Conservation (phyloP, 2,888 invertebrate species). For the Cremastobaeus sp. region DNA sequence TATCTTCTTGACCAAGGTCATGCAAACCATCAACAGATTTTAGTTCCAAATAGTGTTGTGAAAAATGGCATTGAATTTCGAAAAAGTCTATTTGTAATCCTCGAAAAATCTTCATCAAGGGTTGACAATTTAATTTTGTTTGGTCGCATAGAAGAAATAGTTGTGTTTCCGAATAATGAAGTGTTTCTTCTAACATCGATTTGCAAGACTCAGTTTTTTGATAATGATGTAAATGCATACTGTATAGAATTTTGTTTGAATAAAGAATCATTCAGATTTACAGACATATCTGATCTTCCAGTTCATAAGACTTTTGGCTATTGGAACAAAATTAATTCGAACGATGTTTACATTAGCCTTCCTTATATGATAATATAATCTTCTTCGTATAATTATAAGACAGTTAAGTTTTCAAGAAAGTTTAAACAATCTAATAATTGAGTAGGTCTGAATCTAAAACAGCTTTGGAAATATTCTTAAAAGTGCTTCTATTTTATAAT, state of each 20-base stretch:
- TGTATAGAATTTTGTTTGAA: neutral
- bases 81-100: constrained; percentile 26
- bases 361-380: constrained; percentile 34
- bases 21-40: constrained; percentile 6
- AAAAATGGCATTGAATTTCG: constrained; percentile 31
- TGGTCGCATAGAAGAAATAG: constrained; percentile 40
- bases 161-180: constrained; percentile 9
- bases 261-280: constrained; percentile 6
- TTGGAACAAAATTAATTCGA: constrained; percentile 20
- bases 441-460: no score
- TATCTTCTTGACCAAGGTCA: constrained; percentile 23
- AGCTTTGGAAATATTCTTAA: no score
- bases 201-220: constrained; percentile 28
- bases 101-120: constrained; percentile 9
- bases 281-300: constrained; percentile 7
- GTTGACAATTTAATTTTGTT: constrained; percentile 16
- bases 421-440: no score
- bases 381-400: no score
- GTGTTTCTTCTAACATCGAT: constrained; percentile 26
- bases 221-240: constrained; percentile 35
- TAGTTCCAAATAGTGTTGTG: constrained; percentile 4
- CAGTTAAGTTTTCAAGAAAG: no score
- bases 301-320: constrained; percentile 29
- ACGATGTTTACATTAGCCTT: constrained; percentile 20
- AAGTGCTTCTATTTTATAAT: no score